A percentile compares a stretch with the other conserved stretches of the same genome.
Conservation (phyloP, 2,797 vertebrate genomes). For the Melanogrammus aeglefinus region DNA sequence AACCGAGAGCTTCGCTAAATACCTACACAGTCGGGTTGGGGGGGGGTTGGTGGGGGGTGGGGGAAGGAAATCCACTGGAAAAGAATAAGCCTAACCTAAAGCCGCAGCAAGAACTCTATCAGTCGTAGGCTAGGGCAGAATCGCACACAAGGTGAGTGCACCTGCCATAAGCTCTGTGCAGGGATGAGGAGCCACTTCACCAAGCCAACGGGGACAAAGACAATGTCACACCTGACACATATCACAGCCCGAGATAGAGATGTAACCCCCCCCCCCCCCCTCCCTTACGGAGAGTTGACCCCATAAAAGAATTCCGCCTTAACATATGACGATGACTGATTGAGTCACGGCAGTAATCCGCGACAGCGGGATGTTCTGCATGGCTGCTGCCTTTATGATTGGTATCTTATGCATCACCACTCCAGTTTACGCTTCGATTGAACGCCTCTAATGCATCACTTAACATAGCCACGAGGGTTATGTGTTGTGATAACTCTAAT, state of each 20-base stretch:
- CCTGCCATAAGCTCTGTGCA: neutral
- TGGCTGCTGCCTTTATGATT: neutral
- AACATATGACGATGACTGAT: constrained; percentile 27
- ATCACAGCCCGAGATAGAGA: neutral
- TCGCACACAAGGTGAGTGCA: constrained; percentile 34
- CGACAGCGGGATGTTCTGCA: neutral
- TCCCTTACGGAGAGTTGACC: neutral
- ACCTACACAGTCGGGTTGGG: constrained; percentile 32
- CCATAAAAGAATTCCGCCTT: constrained; percentile 10
- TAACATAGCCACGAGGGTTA: neutral
- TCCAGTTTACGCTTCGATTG: neutral
- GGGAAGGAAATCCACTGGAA: constrained; percentile 41
- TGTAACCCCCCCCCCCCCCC: too few relatives aligned
- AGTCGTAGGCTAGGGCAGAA: constrained; percentile 39
- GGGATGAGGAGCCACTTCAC: neutral
- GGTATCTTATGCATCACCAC: neutral
- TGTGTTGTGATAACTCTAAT: neutral
- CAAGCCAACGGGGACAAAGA: constrained; percentile 5
- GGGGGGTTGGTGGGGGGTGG: neutral
- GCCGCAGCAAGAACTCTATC: constrained; percentile 42
- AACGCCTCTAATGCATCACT: neutral
- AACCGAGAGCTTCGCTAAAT: constrained; percentile 57
- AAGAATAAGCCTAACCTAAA: constrained; percentile 41
- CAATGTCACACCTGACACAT: constrained; percentile 29
- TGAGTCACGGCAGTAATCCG: neutral